Conservation (phyloP, 1,140 invertebrate genomes). For the Ephestia elutella region DNA sequence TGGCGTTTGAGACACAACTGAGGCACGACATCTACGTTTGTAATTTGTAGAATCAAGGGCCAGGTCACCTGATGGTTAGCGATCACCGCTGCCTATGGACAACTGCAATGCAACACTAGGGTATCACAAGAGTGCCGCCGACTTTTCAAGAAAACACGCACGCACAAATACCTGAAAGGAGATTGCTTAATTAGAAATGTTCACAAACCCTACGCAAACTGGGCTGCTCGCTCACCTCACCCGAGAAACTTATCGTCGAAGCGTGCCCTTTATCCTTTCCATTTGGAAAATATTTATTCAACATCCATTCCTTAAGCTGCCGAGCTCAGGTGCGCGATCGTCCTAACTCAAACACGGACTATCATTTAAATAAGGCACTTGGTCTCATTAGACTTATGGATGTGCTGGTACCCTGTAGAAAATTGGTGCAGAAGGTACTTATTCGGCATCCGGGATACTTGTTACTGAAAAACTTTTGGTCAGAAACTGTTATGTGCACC, state of each 20-base stretch:
- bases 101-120: too few species aligned
- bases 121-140: too few species aligned
- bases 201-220: conserved; percentile 42
- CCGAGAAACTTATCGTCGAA: conserved; percentile 50
- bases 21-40: too few species aligned
- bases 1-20: too few species aligned
- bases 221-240: conserved; percentile 46
- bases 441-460: too few species aligned
- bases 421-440: too few species aligned
- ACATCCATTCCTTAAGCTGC: conserved; percentile 58
- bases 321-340: conserved; percentile 50
- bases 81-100: too few species aligned
- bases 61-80: too few species aligned
- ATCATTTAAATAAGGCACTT: conserved; percentile 55
- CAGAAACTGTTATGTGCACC: too few species aligned
- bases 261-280: conserved; percentile 57
- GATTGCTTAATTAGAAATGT: conserved; percentile 42
- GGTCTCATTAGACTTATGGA: conserved; percentile 33
- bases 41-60: too few species aligned
- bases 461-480: too few species aligned
- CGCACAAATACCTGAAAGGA: neutral
- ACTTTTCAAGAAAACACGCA: too few species aligned
- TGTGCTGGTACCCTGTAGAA: neutral
- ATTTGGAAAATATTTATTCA: conserved; percentile 67
- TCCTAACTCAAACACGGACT: conserved; percentile 55